phyloP scores from a whole-genome alignment of 1,140 invertebrate genomes.

The Drosophila sturtevanti region DNA sequence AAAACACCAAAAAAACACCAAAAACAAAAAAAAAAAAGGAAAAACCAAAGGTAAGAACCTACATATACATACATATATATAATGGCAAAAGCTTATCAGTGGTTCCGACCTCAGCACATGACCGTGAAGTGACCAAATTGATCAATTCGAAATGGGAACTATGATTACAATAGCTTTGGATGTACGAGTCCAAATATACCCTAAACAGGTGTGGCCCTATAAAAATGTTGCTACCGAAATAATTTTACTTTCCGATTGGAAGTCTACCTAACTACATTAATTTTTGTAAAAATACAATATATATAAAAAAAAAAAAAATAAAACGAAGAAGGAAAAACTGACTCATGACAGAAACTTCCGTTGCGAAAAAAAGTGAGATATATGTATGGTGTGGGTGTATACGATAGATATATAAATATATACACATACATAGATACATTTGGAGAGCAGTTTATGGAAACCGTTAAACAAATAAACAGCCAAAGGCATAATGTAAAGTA shows the following conservation, averaged over 20 bases:
- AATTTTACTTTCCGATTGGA: conserved; percentile 32
- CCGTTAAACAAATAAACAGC: conserved; percentile 67
- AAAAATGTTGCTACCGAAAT: conserved; percentile 12
- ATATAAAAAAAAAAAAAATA: no score
- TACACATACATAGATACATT: conserved; percentile 13
- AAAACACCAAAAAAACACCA: conserved; percentile 20
- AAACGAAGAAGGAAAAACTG: conserved; percentile 34
- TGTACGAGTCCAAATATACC: background rate
- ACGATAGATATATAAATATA: conserved; percentile 1
- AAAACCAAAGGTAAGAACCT: no score
- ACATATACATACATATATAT: conserved; percentile 29
- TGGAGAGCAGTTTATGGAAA: conserved; percentile 47
- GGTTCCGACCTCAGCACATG: conserved; percentile 53
- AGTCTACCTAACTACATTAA: conserved; percentile 36
- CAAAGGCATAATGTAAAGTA: conserved; percentile 56
- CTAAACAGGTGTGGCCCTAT: conserved; percentile 37
- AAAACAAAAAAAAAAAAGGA: no score
- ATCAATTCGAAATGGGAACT: conserved; percentile 43
- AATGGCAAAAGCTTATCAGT: conserved; percentile 57
- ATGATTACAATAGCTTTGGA: conserved; percentile 2
- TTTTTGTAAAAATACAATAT: conserved; percentile 21
- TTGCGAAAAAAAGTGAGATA: conserved; percentile 61
- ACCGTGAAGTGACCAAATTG: conserved; percentile 61
- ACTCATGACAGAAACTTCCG: conserved; percentile 76
- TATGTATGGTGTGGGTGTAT: conserved; percentile 31